A percentile compares a stretch with the other conserved stretches of the same genome.
Conservation (phyloP, 2,113 vertebrate genomes). For the Myiagra hebetior region DNA sequence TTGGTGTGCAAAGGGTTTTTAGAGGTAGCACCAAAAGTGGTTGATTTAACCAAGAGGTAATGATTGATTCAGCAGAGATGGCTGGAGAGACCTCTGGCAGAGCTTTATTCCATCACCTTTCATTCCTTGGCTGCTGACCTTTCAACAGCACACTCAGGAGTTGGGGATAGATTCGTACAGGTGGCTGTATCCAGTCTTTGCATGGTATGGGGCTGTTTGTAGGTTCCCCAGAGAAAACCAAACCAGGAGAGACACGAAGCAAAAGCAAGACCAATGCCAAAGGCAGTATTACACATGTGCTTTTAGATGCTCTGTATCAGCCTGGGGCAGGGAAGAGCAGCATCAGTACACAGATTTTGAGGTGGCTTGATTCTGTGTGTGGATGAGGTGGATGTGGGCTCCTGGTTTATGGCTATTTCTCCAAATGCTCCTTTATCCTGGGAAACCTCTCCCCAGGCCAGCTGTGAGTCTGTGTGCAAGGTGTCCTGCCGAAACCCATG, state of each 20-base stretch:
- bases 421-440: neutral
- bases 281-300: neutral
- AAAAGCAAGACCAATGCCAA: neutral
- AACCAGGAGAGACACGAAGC: neutral
- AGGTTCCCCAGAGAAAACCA: neutral
- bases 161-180: neutral
- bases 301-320: neutral
- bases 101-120: neutral
- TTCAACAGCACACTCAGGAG: neutral
- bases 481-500: neutral
- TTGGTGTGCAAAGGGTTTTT: neutral
- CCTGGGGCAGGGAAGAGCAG: accelerated
- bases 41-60: neutral
- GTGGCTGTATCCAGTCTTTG: neutral
- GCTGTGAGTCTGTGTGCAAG: neutral
- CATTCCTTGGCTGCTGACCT: neutral
- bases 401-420: neutral
- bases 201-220: neutral
- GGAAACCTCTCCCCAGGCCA: neutral
- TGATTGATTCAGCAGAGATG: neutral
- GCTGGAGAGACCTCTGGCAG: neutral
- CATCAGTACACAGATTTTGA: neutral
- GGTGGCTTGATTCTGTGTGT: neutral
- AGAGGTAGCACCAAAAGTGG: neutral
- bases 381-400: neutral